phyloP scores from a whole-genome alignment of 2,797 vertebrate genomes.

The Pogonophryne albipinna region DNA sequence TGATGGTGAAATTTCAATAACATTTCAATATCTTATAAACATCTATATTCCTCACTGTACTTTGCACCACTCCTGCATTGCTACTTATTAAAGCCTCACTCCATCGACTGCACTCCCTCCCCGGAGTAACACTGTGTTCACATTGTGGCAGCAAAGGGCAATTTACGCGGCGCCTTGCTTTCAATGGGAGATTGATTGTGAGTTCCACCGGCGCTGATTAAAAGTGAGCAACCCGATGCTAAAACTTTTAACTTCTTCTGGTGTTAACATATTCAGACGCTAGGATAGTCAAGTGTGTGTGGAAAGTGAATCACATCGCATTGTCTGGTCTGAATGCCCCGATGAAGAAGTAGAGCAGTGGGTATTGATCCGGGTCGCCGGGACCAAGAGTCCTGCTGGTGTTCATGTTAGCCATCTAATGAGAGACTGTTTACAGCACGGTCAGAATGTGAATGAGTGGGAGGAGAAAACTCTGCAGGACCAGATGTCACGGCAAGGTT shows the following conservation, averaged over 20 bases:
- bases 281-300: neutral
- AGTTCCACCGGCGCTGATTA: constrained; percentile 29
- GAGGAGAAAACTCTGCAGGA: constrained; percentile 24
- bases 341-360: constrained; percentile 31
- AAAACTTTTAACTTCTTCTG: constrained; percentile 26
- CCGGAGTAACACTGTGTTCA: constrained; percentile 32
- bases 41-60: neutral
- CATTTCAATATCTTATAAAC: neutral
- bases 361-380: constrained; percentile 57
- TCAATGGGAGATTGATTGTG: constrained; percentile 44
- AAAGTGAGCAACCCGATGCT: constrained; percentile 40
- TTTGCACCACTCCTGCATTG: constrained; percentile 1
- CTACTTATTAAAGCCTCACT: constrained; percentile 23
- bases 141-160: constrained; percentile 40
- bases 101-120: constrained; percentile 28
- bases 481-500: no score
- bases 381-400: constrained; percentile 32
- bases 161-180: constrained; percentile 28
- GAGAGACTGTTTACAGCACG: constrained; percentile 36
- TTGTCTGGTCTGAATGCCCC: constrained; percentile 30
- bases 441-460: constrained; percentile 41
- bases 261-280: constrained; percentile 11
- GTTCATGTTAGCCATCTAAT: constrained; percentile 43
- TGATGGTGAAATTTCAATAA: neutral
- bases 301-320: constrained; percentile 8